Conservation (phyloP, 2,888 invertebrate genomes). For the Acrobasis consociella region DNA sequence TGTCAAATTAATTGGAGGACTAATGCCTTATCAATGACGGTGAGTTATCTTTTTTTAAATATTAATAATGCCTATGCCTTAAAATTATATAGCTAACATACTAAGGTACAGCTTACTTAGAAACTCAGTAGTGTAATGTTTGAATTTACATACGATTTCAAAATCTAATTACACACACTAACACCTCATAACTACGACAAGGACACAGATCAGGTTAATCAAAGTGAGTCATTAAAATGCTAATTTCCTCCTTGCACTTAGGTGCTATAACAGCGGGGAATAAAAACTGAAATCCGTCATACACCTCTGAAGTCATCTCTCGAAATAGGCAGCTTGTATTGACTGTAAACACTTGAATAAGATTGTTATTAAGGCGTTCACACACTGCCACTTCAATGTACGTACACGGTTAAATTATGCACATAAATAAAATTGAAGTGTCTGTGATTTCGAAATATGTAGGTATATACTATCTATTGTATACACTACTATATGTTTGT, state of each 20-base stretch:
- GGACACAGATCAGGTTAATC: conserved; percentile 4
- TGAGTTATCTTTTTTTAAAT: too few relatives aligned
- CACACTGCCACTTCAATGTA: conserved; percentile 4
- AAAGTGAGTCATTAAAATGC: conserved; percentile 28
- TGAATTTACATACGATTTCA: background rate
- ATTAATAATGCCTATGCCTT: too few relatives aligned
- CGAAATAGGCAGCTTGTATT: conserved; percentile 48
- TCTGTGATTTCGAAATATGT: background rate
- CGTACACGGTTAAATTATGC: background rate
- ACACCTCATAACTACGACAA: conserved; percentile 1
- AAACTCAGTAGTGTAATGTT: background rate
- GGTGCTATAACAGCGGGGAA: conserved; percentile 36
- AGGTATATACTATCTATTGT: too few relatives aligned
- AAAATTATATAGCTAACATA: too few relatives aligned
- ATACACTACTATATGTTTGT: too few relatives aligned
- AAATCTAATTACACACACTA: background rate
- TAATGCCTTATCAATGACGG: background rate
- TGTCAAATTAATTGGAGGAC: background rate
- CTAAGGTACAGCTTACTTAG: too few relatives aligned
- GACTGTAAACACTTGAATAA: conserved; percentile 43
- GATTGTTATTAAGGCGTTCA: conserved; percentile 6
- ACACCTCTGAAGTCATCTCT: conserved; percentile 49
- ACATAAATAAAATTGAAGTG: conserved; percentile 9
- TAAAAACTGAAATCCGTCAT: conserved; percentile 47
- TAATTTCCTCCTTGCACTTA: conserved; percentile 36